A percentile compares a stretch with the other conserved stretches of the same genome.
These are phyloP conservation scores for Drosophila tristis DNA, from an alignment of 1,140 invertebrate species.

Conservation along the genomic window DNA sequence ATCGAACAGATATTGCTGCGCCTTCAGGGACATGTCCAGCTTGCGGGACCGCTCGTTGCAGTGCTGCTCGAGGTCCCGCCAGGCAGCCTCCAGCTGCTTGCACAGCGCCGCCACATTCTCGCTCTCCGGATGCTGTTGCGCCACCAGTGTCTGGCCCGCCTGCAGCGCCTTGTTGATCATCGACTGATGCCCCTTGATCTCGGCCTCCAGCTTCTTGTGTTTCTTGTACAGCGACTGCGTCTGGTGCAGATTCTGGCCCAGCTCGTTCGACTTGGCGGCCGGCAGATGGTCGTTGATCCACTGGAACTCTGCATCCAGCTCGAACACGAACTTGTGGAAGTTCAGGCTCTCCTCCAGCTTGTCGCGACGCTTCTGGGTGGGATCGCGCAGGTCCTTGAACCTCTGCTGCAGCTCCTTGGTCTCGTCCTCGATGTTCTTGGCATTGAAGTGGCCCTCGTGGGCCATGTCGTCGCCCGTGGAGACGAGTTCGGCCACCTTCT, in stretches of 20 bases:
- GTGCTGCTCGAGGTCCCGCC: constrained; percentile 89
- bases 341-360: constrained; percentile 93
- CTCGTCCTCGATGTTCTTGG: constrained; percentile 91
- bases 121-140: constrained; percentile 90
- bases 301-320: constrained; percentile 96
- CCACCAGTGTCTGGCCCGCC: constrained; percentile 89
- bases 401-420: constrained; percentile 90
- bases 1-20: constrained; percentile 96
- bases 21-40: constrained; percentile 93
- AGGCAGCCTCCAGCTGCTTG: constrained; percentile 87
- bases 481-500: constrained; percentile 90
- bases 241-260: constrained; percentile 94
- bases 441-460: constrained; percentile 97
- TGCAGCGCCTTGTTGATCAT: constrained; percentile 93
- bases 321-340: constrained; percentile 96
- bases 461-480: constrained; percentile 94
- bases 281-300: constrained; percentile 97
- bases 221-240: constrained; percentile 97
- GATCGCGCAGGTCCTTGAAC: constrained; percentile 87
- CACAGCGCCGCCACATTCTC: constrained; percentile 89
- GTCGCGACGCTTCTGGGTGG: constrained; percentile 88
- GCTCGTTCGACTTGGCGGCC: constrained; percentile 90
- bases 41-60: constrained; percentile 90
- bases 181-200: constrained; percentile 92
- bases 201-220: constrained; percentile 95